phyloP scores from a whole-genome alignment of 2,888 invertebrate species.

The Sarcophaga caerulescens region DNA sequence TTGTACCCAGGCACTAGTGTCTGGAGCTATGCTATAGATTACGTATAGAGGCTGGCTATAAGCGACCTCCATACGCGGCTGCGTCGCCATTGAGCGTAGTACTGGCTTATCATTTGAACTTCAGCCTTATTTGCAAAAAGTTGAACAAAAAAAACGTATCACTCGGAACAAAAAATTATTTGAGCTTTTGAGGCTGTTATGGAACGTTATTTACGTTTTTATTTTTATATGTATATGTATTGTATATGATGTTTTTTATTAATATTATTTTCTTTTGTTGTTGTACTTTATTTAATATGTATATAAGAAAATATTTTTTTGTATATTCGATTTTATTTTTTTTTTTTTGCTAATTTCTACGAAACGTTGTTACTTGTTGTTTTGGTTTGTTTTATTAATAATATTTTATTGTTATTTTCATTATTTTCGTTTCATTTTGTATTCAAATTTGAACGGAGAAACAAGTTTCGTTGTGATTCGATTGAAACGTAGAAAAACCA shows the following conservation, averaged over 20 bases:
- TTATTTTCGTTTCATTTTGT: conserved; percentile 65
- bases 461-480: conserved; percentile 62
- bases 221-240: conserved; percentile 43
- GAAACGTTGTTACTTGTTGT: conserved; percentile 39
- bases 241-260: conserved; percentile 21
- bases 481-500: background rate
- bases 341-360: conserved; percentile 61
- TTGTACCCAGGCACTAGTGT: background rate
- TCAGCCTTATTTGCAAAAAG: conserved; percentile 63
- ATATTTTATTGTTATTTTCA: conserved; percentile 63
- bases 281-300: conserved; percentile 30
- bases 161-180: conserved; percentile 35
- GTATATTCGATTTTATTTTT: background rate
- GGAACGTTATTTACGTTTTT: conserved; percentile 62
- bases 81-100: conserved; percentile 57
- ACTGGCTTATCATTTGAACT: conserved; percentile 68
- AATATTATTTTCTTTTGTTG: conserved; percentile 47
- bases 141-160: background rate
- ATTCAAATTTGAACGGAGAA: conserved; percentile 64
- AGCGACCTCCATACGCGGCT: conserved; percentile 59
- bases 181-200: conserved; percentile 49
- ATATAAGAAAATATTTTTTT: conserved; percentile 1
- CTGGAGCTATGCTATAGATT: background rate
- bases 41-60: conserved; percentile 14
- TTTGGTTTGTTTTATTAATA: conserved; percentile 15